Conservation (phyloP, 1,140 invertebrate genomes). For the Uloborus diversus region DNA sequence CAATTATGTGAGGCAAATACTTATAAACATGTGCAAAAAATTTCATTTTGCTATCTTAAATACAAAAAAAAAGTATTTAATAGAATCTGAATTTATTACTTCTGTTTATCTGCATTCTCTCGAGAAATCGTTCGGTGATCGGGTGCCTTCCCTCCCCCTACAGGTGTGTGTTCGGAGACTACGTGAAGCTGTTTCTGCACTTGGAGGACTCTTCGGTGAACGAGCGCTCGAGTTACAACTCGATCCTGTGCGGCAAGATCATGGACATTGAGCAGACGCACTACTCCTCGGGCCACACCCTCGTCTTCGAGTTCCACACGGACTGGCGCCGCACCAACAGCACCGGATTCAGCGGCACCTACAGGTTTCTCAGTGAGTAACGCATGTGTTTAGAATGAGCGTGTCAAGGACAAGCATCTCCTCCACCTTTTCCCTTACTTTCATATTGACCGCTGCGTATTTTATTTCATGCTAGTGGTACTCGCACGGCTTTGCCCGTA, state of each 20-base stretch:
- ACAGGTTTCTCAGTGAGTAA: conserved; percentile 78
- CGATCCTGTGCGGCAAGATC: conserved; percentile 76
- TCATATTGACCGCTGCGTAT: too few species aligned
- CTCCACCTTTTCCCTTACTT: too few species aligned
- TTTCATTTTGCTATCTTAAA: too few species aligned
- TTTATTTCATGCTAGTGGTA: too few species aligned
- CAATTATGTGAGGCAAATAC: too few species aligned
- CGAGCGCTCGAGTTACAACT: conserved; percentile 80
- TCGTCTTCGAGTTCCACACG: conserved; percentile 84
- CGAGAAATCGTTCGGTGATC: neutral
- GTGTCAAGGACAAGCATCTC: too few species aligned
- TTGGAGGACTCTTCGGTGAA: conserved; percentile 75
- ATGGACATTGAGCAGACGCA: conserved; percentile 77
- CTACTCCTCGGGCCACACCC: conserved; percentile 81
- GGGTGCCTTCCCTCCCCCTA: too few species aligned
- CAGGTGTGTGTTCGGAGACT: conserved; percentile 80
- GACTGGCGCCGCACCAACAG: conserved; percentile 71
- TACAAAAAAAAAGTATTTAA: too few species aligned
- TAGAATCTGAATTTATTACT: too few species aligned
- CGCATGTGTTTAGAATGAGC: too few species aligned
- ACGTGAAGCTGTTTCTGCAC: conserved; percentile 81
- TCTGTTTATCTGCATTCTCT: neutral
- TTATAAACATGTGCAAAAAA: too few species aligned
- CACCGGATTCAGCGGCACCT: conserved; percentile 80
- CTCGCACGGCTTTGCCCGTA: too few species aligned